Evolutionary conservation across 1,140 invertebrate genomes (phyloP), one percentile per base, ranked within the genome.

Genomic region (Trichonephila clavata): DNA sequence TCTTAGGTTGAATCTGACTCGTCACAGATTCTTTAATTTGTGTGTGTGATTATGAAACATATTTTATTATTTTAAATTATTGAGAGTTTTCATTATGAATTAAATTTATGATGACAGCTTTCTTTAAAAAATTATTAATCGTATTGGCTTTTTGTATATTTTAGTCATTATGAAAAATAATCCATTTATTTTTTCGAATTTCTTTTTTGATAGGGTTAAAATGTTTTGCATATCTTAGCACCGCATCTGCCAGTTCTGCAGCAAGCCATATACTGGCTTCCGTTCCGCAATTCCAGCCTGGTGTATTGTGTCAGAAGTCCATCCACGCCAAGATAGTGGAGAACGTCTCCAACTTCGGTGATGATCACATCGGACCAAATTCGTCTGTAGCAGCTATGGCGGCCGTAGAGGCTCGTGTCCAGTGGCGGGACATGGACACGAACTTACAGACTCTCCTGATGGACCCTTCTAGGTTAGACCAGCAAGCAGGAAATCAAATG

Each of bases 211-310:
- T 32, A 32, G 32, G 32, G 32, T 1, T 1, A 32, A 32, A 32
- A 32, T 32, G 32, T 32, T 32, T 32, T 3, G 32, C 32, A 3
- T 32, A 1, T 32, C 32, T 32, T 32, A 99, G 96, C 99, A 99
- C 96, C 97, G 99, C 96, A 99, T 99, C 95, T 99, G 99, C 96
- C 98, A 99, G 95, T 99, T 99, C 96, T 99, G 99, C 96, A 99
- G 99, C 95, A 99, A 99, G 96, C 99, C 98, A 90, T 99, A 99
- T 96, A 99, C 99, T 5, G 84, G 84, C 65, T n/a, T 43, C 87
- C 16, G 60, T 71, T 8, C 68, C 86, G 18, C 89, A 86, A 5
- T 86, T 90, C 65, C 93, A 94, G 59, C 93, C 81, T 65, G 83
- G 86, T 24, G 89, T 86, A 3, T 63, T 92, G 57, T 90, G 94